Base-by-base conservation (phyloP, 2,888 invertebrate genomes). In the Tanaodytes sp. region DNA sequence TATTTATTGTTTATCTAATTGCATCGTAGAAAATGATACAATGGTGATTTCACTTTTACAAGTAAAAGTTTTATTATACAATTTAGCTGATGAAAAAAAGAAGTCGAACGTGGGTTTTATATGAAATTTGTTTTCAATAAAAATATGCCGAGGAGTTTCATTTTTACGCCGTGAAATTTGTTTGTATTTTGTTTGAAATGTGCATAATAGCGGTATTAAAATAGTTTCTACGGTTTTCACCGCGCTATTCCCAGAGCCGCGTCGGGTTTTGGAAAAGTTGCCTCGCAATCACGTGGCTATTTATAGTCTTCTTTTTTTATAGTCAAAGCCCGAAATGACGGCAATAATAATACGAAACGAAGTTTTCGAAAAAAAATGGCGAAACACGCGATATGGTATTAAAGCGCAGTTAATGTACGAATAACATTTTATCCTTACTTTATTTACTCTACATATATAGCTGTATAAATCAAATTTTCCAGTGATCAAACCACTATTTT, bases 181-280 rank as follows among this genome's bases (percentile, higher is more conserved):
- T 57, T 49, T 43, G 51, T 42, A 39, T 64, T 57, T 57, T 57
- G 57, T 64, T 64, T 51, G 64, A 57, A 57, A 45, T 51, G 57
- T 39, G 57, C 64, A 64, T 64, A 64, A 64, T 64, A 43, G 57
- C 43, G 49, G 57, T 39, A 57, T 64, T 64, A 64, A 64, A 64
- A 64, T 64, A 64, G 64, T 64, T 64, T 64, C 64, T 57, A 57
- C 64, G 55, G 49, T 64, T 64, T 64, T 64, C 57, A 57, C 57
- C 33, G 55, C 39, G 36, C 39, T 36, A 36, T 48, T 63, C 45
- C 16, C 8, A 61, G 59, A 40, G 40, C 37, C 31, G 18, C 48
- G 27, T 43, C 27, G 15, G 48, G 23, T 63, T 63, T 63, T 63
- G 8, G 46, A 55, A 63, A 63, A 63, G 40, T 55, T 48, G 40